Base-by-base conservation (phyloP, 2,797 vertebrate species). In the Dromococcyx pavoninus region DNA sequence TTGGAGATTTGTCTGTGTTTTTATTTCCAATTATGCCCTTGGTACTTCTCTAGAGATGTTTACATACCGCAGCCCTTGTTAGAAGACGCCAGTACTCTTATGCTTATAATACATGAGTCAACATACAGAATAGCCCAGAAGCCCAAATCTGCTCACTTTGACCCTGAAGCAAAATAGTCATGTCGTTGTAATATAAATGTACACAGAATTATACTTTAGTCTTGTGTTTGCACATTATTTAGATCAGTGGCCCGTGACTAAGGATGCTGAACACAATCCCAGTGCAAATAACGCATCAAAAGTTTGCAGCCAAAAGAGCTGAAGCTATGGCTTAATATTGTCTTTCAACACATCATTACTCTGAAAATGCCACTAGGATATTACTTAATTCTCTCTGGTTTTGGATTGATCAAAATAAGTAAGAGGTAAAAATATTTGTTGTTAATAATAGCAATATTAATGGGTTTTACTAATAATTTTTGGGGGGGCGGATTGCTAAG, bases 141-240 rank as follows among this genome's bases (percentile, higher is more conserved):
- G 21, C 53, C 35, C 13, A 43, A 39, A 71, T 44, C 46, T 13
- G 4, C 60, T 87, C 4, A 0, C 23, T 77, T 28, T 41, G 39
- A 41, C 39, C 39, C 41, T 18, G 60, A 57, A 44, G n/a, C 32
- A 17, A 41, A 69, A 24, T 8, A 62, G 16, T 58, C 1, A 0
- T 1, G 0, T 46, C 7, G 3, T 5, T 1, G 4, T 41, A 14
- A 53, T 46, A 30, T n/a, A 24, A 70, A 33, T 11, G 13, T 44
- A 32, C 35, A 32, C 11, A 24, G 65, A 54, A n/a, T 77, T 61
- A 37, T 7, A 11, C 60, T 67, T 51, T 13, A 44, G 48, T 21
- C n/a, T 24, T 23, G 10, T 71, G 71, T 86, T 89, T 93, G 60
- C 66, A 41, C 60, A 22, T 61, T 32, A 56, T 71, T 76, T 56